Evolutionary conservation across 2,888 invertebrate genomes (phyloP).

Genomic region (Drosophila seclusa): DNA sequence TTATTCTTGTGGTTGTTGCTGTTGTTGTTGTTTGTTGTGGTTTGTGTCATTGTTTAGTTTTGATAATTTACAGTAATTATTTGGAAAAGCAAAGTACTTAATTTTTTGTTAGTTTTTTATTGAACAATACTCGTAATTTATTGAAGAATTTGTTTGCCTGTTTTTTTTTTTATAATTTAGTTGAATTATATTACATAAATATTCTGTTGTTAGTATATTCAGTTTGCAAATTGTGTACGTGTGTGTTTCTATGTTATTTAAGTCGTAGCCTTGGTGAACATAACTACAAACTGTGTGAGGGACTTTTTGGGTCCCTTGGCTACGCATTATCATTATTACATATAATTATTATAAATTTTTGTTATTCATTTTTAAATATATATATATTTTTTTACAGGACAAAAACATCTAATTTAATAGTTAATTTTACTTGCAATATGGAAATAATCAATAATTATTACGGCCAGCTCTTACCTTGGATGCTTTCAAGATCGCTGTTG

Average conservation of each 20-base stretch:
- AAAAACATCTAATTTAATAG: slow-evolving; percentile 83
- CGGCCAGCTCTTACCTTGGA: slow-evolving; percentile 46
- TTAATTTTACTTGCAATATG: slow-evolving; percentile 66
- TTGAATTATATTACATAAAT: slow-evolving; percentile 81
- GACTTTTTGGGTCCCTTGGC: slow-evolving; percentile 56
- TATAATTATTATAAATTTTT: slow-evolving; percentile 57
- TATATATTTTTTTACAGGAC: slow-evolving; percentile 83
- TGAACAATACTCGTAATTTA: slow-evolving; percentile 67
- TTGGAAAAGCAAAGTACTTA: slow-evolving; percentile 71
- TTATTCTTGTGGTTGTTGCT: slow-evolving; percentile 59
- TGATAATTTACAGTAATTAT: slow-evolving; percentile 73
- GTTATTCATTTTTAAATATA: slow-evolving; percentile 53
- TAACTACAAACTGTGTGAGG: slow-evolving; percentile 73
- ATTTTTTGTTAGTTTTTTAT: slow-evolving; percentile 42
- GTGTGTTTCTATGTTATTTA: slow-evolving; percentile 36
- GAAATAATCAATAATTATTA: slow-evolving; percentile 73
- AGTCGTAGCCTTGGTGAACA: slow-evolving; percentile 61
- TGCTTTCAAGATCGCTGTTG: slow-evolving; percentile 37
- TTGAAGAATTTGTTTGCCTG: slow-evolving; percentile 55
- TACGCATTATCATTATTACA: slow-evolving; percentile 66
- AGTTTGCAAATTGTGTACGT: slow-evolving; percentile 61
- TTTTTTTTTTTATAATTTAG: slow-evolving; percentile 58
- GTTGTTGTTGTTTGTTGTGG: slow-evolving; percentile 55
- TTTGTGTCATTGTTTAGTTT: slow-evolving; percentile 48
- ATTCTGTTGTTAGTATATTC: slow-evolving; percentile 53